Percentiles rank a stretch among this genome's conserved stretches.
Conservation (phyloP, 2,888 invertebrate species). For the Rhopalosiphum nymphaeae region DNA sequence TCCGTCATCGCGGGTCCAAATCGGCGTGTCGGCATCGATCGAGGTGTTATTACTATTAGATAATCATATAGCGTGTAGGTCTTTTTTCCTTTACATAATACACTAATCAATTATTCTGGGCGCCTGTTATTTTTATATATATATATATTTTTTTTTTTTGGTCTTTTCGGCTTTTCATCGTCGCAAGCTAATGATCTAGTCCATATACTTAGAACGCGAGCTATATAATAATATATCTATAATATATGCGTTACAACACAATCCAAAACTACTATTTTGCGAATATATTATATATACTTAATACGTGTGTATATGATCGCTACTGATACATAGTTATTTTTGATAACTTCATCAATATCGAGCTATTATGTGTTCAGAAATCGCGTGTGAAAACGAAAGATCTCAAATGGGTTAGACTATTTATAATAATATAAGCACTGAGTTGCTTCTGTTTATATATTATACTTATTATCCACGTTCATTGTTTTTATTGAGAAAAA, state of each 20-base stretch:
- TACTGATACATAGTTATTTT: not conserved
- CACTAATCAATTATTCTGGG: slow-evolving; percentile 55
- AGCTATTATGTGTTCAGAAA: not conserved
- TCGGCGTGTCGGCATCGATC: slow-evolving; percentile 58
- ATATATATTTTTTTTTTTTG: not conserved
- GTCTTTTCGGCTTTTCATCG: slow-evolving; percentile 30
- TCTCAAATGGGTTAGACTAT: not conserved
- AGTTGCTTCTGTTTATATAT: not conserved
- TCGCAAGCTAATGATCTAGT: slow-evolving; percentile 31
- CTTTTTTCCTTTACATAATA: not conserved
- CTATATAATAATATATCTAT: not conserved
- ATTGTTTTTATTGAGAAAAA: not conserved
- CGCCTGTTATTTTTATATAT: slow-evolving; percentile 29
- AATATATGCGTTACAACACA: not conserved
- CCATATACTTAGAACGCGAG: not conserved
- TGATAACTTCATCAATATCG: not conserved
- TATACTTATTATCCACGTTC: not conserved
- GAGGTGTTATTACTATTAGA: slow-evolving; percentile 61
- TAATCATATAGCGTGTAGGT: slow-evolving; percentile 48
- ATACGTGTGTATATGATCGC: not conserved
- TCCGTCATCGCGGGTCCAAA: slow-evolving; percentile 59
- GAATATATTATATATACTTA: not conserved
- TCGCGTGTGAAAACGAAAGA: slow-evolving; percentile 30
- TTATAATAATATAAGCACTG: not conserved
- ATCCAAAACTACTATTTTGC: slow-evolving; percentile 40